These are phyloP conservation scores for Labeo catla DNA, from an alignment of 2,113 vertebrate species.

Conservation along the genomic window DNA sequence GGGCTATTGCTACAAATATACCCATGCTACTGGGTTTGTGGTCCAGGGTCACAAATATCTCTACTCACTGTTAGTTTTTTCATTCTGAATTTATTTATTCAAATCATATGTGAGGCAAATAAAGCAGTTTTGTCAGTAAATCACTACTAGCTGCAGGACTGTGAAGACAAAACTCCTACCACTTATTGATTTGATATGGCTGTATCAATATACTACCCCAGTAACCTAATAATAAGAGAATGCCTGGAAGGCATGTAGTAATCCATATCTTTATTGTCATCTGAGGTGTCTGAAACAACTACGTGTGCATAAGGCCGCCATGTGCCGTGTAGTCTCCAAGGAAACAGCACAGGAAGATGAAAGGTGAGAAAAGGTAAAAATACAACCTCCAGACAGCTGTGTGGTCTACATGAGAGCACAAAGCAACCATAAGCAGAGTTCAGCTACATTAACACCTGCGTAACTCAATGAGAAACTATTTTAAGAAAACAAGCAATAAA, in stretches of 20 bases:
- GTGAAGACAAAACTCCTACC: neutral
- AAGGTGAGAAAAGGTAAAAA: neutral
- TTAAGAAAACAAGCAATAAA: neutral
- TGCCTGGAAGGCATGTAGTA: conserved; percentile 18
- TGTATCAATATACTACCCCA: conserved; percentile 4
- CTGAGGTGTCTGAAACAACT: neutral
- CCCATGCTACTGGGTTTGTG: too few species aligned
- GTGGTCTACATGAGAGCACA: neutral
- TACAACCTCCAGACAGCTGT: neutral
- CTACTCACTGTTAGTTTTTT: neutral
- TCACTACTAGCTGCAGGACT: neutral
- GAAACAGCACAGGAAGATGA: conserved; percentile 12
- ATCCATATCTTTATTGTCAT: conserved; percentile 16
- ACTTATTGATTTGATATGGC: neutral
- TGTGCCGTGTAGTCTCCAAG: neutral
- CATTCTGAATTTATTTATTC: neutral
- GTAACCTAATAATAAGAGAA: conserved; percentile 29
- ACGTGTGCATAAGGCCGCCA: neutral
- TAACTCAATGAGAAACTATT: neutral
- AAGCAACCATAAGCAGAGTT: neutral
- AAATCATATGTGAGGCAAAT: neutral
- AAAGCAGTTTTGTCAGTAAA: neutral
- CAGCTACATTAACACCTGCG: neutral
- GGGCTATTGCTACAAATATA: too few species aligned
- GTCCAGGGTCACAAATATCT: neutral